Evolutionary conservation across 2,888 invertebrate genomes (phyloP), one percentile per base, ranked within the genome.

Genomic region (Cephus pygmeus): DNA sequence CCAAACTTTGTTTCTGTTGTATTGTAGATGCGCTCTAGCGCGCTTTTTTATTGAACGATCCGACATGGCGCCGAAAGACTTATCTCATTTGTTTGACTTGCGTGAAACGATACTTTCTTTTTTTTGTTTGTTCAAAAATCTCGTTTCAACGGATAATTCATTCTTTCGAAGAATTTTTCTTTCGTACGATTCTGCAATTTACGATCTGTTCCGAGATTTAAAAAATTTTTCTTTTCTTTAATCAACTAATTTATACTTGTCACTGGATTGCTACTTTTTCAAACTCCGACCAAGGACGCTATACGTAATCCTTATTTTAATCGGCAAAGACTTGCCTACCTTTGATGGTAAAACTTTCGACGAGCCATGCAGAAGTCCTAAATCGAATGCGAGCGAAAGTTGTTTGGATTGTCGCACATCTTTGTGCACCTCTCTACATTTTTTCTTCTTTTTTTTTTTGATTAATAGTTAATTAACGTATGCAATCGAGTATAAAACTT

Each of bases 1-100:
- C 87, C 87, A 85, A 81, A 80, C 80, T 83, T 75, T 83, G 76
- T 77, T 79, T 56, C 56, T 34, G 35, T 33, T 35, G 34, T 34
- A 34, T 35, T 34, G 34, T 12, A 35, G 23, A 15, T 23, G 36
- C 34, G 74, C 15, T 30, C 31, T 12, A 12, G 31, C 71, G 71
- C 6, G 31, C 31, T 30, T 40, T 30, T 31, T 31, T 33, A 9
- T 34, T 15, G 12, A 31, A 71, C 31, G 31, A 71, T 33, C 12
- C 71, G 23, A 15, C 33, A 71, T 34, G 34, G 71, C 71, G 31
- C 71, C 71, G 71, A 71, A 31, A 34, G 71, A 33, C 31, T 71
- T 71, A 34, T 71, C 56, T 56, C 6, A 23, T 56, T 56, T 15
- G 9, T 9, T 56, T 23, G 23, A 56, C 23, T 23, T 23, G 9